phyloP scores from a whole-genome alignment of 2,113 vertebrate genomes.

The human region DNA sequence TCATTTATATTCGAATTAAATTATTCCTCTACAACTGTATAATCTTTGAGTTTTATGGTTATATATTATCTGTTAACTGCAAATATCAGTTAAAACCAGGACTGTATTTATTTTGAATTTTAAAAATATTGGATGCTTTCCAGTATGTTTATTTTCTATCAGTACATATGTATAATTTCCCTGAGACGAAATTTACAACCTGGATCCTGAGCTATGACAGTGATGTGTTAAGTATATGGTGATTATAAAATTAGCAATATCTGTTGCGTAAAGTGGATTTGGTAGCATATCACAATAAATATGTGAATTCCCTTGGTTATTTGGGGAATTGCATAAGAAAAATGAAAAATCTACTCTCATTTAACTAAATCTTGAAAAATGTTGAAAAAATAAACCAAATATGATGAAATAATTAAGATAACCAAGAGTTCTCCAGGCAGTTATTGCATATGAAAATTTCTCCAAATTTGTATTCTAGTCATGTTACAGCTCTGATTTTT shows the following conservation, averaged over 20 bases:
- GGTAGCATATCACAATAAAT: neutral
- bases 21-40: neutral
- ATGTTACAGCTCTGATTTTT: neutral
- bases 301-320: neutral
- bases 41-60: neutral
- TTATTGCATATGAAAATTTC: neutral
- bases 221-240: neutral
- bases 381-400: neutral
- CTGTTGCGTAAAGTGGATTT: neutral
- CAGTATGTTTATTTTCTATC: neutral
- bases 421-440: neutral
- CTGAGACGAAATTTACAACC: neutral
- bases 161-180: neutral
- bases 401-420: conserved; percentile 30
- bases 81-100: neutral
- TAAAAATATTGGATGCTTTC: neutral
- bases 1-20: neutral
- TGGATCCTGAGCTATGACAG: neutral
- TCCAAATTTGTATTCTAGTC: neutral
- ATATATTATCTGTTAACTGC: neutral
- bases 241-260: neutral
- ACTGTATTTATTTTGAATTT: neutral
- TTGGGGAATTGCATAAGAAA: neutral
- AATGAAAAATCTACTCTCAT: neutral
- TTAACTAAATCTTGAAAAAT: neutral